These are phyloP conservation scores for Thomomys bottae DNA, from an alignment of 2,113 vertebrate species.

Conservation along the genomic window DNA sequence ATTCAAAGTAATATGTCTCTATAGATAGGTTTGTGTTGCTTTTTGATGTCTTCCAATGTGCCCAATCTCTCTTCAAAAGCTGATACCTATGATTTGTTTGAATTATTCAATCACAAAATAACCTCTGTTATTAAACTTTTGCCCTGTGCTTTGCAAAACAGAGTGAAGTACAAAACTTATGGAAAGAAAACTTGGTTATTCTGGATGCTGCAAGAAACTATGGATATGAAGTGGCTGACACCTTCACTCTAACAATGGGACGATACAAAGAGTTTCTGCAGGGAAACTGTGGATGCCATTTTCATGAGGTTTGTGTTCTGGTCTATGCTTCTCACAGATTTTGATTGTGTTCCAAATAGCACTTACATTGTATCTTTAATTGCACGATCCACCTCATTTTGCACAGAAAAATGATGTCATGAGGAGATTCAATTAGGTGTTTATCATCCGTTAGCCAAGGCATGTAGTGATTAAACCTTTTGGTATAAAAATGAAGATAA, in stretches of 20 bases:
- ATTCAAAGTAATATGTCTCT: neutral
- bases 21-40: neutral
- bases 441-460: neutral
- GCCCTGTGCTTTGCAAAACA: constrained; percentile 81
- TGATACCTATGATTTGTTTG: constrained; percentile 37
- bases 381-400: constrained; percentile 3
- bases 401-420: neutral
- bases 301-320: constrained; percentile 91
- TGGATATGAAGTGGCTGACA: constrained; percentile 93
- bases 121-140: neutral
- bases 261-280: constrained; percentile 96
- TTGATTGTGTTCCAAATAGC: neutral
- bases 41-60: neutral
- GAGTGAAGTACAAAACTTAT: constrained; percentile 90
- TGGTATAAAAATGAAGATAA: neutral
- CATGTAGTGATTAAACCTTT: neutral
- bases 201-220: constrained; percentile 89
- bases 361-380: constrained; percentile 18
- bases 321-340: neutral
- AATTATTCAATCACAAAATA: constrained; percentile 41
- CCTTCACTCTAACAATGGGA: constrained; percentile 95
- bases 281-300: constrained; percentile 96
- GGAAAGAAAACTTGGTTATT: constrained; percentile 90
- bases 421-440: neutral
- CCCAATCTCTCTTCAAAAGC: neutral